These are phyloP conservation scores for Eilema griseolum DNA, from an alignment of 2,888 invertebrate species.

Conservation along the genomic window DNA sequence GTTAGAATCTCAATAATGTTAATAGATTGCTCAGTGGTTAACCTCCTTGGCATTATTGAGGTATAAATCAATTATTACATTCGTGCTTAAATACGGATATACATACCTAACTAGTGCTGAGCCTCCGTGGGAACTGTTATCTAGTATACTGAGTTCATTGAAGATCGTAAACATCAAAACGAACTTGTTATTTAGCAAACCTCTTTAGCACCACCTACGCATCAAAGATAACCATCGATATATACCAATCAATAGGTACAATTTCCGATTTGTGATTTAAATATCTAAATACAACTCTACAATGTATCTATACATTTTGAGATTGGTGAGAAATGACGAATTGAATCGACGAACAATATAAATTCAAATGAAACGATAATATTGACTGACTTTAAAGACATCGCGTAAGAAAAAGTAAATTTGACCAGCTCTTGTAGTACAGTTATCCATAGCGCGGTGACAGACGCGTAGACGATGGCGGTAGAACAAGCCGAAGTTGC, in stretches of 20 bases:
- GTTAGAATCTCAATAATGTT: slow-evolving; percentile 4
- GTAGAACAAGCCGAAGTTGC: too few relatives aligned
- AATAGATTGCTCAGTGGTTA: slow-evolving; percentile 1
- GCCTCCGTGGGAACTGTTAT: background rate
- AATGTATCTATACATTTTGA: background rate
- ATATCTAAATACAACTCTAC: background rate
- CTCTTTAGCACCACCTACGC: background rate
- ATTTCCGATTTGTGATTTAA: background rate
- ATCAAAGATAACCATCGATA: background rate
- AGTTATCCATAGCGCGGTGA: too few relatives aligned
- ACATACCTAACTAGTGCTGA: background rate
- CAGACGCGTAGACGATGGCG: too few relatives aligned
- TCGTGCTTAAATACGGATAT: background rate
- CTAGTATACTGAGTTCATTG: background rate
- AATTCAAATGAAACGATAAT: too few relatives aligned
- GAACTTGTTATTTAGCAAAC: background rate
- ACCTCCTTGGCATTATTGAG: background rate
- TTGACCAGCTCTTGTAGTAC: too few relatives aligned
- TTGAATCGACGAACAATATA: too few relatives aligned
- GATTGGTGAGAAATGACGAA: background rate
- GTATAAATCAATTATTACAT: background rate
- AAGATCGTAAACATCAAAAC: background rate
- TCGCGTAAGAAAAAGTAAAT: background rate
- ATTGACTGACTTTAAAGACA: background rate
- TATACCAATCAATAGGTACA: background rate